Base-by-base conservation (phyloP, 2,888 invertebrate species). In the Anagyrus pseudococci region DNA sequence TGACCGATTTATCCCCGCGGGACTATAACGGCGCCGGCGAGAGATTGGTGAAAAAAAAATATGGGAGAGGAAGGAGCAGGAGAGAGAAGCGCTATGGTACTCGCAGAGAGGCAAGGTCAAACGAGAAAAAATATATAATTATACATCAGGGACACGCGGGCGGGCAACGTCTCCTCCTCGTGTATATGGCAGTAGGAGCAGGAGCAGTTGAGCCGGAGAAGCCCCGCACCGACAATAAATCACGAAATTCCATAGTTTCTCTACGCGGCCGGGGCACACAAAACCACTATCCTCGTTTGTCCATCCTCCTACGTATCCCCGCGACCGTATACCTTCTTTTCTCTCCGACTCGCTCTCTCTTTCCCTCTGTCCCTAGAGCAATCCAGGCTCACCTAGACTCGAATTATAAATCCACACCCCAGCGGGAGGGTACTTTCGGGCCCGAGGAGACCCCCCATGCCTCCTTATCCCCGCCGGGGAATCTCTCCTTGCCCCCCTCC, bases 51-150 rank as follows among this genome's bases (percentile, higher is more conserved):
- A n/a, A n/a, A n/a, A n/a, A n/a, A n/a, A n/a, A n/a, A n/a, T n/a
- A n/a, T n/a, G n/a, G 46, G 20, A 15, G 23, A 23, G n/a, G 25
- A 25, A 13, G 29, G 4, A 17, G 29, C 48, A 48, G 20, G n/a
- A 41, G 15, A 47, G 26, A 48, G 22, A 33, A 41, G 4, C 41
- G 52, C 20, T 15, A 23, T 40, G 47, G 40, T 29, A 58, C 52
- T 49, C 53, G 37, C 57, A 66, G 71, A 69, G 67, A 62, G 64
- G 70, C 74, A 76, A 68, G 67, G 67, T 69, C 67, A 68, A 66
- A 73, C 70, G 73, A 75, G 73, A 77, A 78, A 77, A 78, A 78
- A 78, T 78, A 78, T 78, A 37, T 37, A 37, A 37, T 37, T 37
- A 37, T 37, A 37, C 33, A 78, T 77, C 76, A 79, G 78, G 75